phyloP scores from a whole-genome alignment of 2,797 vertebrate genomes.

The Betta splendens region DNA sequence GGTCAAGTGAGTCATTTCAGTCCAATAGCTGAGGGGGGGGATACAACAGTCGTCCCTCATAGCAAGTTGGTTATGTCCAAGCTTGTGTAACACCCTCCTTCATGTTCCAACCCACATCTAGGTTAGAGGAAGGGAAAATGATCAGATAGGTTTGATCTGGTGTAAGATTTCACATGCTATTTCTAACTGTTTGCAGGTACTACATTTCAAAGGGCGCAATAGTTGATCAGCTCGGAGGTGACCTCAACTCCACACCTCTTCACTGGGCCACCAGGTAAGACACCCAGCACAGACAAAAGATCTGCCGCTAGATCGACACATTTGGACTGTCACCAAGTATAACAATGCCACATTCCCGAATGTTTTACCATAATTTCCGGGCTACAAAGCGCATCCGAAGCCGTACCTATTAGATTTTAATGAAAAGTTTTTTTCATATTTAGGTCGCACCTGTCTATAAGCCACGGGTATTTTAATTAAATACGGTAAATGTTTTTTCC shows the following conservation, averaged over 20 bases:
- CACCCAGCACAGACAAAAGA: background rate
- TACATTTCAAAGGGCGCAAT: constrained; percentile 99
- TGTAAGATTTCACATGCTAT: background rate
- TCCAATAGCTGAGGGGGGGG: background rate
- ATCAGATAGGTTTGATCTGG: background rate
- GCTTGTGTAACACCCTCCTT: background rate
- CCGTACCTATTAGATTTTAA: no score
- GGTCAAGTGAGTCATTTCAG: constrained; percentile 88
- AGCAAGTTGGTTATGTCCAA: background rate
- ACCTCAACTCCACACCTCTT: constrained; percentile 97
- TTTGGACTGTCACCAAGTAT: background rate
- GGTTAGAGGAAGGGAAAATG: background rate
- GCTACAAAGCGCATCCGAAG: no score
- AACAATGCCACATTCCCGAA: background rate
- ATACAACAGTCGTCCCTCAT: background rate
- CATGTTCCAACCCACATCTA: background rate
- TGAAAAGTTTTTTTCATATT: no score
- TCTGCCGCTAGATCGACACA: background rate
- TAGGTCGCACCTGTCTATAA: no score
- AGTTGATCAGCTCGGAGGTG: constrained; percentile 97
- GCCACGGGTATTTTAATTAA: no score
- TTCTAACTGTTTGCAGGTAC: constrained; percentile 80
- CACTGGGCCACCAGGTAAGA: constrained; percentile 98
- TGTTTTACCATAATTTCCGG: no score
- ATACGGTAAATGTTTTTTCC: no score